phyloP scores from a whole-genome alignment of 2,113 vertebrate genomes.

The Syrrhaptes paradoxus region DNA sequence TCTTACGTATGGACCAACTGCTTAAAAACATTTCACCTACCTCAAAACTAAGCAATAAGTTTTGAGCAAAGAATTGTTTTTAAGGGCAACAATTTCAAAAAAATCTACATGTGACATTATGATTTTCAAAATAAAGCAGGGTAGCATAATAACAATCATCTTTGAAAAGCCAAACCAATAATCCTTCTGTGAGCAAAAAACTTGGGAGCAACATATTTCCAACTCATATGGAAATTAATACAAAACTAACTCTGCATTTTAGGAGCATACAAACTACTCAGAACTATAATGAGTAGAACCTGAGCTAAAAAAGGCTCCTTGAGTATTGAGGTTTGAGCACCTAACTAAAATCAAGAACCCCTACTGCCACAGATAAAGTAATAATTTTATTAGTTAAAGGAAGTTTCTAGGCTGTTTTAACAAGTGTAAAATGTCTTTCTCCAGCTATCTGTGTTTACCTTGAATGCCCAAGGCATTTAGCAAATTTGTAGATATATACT shows the following conservation, averaged over 20 bases:
- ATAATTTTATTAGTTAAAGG: background rate
- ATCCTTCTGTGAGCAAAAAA: background rate
- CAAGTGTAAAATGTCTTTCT: background rate
- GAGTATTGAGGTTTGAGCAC: background rate
- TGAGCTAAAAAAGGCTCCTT: background rate
- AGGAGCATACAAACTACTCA: background rate
- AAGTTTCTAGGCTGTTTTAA: background rate
- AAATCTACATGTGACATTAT: background rate
- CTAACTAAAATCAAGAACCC: background rate
- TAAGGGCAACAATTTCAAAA: background rate
- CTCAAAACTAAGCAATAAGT: background rate
- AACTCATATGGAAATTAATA: background rate
- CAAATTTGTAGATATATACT: background rate
- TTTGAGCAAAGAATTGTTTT: background rate
- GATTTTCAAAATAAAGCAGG: background rate
- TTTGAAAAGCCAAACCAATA: background rate
- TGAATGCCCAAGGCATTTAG: background rate
- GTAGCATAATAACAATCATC: background rate
- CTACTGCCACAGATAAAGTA: background rate
- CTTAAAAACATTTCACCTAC: background rate
- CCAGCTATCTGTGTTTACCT: background rate
- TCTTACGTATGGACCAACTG: background rate
- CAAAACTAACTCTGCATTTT: background rate
- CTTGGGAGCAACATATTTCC: background rate
- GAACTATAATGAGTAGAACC: background rate